Evolutionary conservation across 2,113 vertebrate species (phyloP).

Genomic region (Dinomys branickii): DNA sequence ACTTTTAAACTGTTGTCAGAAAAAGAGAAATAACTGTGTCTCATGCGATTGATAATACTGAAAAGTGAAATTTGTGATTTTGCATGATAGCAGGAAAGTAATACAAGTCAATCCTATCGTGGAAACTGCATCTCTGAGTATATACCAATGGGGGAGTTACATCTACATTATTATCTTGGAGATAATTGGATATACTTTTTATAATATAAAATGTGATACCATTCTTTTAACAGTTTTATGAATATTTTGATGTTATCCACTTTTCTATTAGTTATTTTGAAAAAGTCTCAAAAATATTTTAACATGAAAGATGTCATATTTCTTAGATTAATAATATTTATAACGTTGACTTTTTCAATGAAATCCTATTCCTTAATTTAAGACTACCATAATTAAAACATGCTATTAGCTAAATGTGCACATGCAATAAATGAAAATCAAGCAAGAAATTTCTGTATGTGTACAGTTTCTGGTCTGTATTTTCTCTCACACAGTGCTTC

Average conservation of each 20-base stretch:
- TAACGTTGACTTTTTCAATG: not conserved
- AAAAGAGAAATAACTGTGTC: not conserved
- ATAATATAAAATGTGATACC: not conserved
- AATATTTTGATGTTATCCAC: not conserved
- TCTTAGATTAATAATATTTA: not conserved
- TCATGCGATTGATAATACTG: not conserved
- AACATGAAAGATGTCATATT: not conserved
- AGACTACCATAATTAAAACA: not conserved
- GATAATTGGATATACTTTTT: not conserved
- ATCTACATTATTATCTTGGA: not conserved
- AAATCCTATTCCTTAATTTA: not conserved
- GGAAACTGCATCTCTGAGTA: not conserved
- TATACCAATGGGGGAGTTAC: not conserved
- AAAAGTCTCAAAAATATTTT: not conserved
- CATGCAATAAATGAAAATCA: not conserved
- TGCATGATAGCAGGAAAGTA: not conserved
- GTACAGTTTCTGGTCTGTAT: not conserved
- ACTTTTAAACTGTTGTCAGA: not conserved
- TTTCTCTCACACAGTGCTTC: not conserved
- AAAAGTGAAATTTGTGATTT: not conserved
- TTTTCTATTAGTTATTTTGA: not conserved
- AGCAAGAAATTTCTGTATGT: not conserved
- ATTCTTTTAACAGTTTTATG: not conserved
- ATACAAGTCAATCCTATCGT: not conserved
- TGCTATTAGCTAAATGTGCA: not conserved